Conservation (phyloP, 2,888 invertebrate genomes). For the Eristalinus sepulchralis region DNA sequence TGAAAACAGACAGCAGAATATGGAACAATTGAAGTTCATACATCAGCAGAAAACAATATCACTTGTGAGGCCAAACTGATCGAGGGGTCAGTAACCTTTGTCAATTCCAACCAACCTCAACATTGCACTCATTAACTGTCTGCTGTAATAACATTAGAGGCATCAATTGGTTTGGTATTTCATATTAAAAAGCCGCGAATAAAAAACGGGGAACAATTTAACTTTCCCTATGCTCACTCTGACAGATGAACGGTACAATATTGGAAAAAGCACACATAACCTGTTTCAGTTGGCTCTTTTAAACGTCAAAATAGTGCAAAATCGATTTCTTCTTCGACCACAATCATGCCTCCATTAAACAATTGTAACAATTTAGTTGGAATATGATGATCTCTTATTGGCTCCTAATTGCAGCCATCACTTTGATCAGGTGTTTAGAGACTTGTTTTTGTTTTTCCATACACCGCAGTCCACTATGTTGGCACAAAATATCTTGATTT, state of each 20-base stretch:
- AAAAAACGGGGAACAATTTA: conserved; percentile 12
- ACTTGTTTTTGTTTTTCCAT: conserved; percentile 41
- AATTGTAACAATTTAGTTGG: background rate
- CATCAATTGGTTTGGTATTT: background rate
- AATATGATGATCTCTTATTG: background rate
- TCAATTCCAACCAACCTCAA: background rate
- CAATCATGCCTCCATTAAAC: background rate
- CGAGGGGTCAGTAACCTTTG: background rate
- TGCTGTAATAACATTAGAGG: background rate
- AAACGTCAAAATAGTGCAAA: conserved; percentile 73
- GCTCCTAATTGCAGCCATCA: background rate
- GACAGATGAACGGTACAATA: conserved; percentile 53
- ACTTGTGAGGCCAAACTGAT: background rate
- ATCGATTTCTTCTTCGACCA: conserved; percentile 54
- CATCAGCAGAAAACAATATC: background rate
- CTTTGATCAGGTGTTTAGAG: conserved; percentile 9
- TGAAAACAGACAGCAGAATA: background rate
- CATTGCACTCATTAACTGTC: background rate
- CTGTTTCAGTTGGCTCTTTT: conserved; percentile 45
- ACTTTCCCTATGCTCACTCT: conserved; percentile 57
- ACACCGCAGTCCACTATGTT: conserved; percentile 38
- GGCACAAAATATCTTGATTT: conserved; percentile 46
- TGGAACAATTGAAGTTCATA: background rate
- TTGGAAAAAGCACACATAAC: conserved; percentile 66
- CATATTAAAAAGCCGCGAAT: conserved; percentile 1